These are phyloP conservation scores for Colletes collaris DNA, from an alignment of 2,888 invertebrate genomes.

Conservation along the genomic window DNA sequence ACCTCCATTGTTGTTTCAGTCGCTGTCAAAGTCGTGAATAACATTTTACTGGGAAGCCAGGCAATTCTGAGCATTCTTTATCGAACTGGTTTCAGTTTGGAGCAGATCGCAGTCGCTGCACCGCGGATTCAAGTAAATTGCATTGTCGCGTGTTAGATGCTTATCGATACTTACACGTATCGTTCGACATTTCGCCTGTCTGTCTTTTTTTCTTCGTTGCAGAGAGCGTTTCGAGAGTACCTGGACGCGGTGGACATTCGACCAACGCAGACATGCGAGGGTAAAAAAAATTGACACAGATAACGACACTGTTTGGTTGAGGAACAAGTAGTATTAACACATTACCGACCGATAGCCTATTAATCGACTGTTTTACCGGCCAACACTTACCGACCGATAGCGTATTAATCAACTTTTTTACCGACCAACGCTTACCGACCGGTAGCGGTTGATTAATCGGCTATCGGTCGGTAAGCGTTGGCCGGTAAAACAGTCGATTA, in stretches of 20 bases:
- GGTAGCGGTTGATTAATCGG: too few species aligned
- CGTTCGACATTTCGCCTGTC: slow-evolving; percentile 4
- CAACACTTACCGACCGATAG: too few species aligned
- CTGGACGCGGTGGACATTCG: slow-evolving; percentile 70
- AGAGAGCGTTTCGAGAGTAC: slow-evolving; percentile 76
- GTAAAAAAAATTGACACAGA: slow-evolving; percentile 34
- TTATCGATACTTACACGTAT: slow-evolving; percentile 17
- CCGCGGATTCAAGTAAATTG: slow-evolving; percentile 71
- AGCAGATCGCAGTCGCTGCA: slow-evolving; percentile 75
- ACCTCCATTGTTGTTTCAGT: slow-evolving; percentile 61
- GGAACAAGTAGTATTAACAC: too few species aligned
- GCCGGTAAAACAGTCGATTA: too few species aligned
- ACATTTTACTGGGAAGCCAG: slow-evolving; percentile 75
- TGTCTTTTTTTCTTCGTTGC: not conserved
- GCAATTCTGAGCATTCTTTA: slow-evolving; percentile 74
- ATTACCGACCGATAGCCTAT: too few species aligned
- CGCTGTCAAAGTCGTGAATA: slow-evolving; percentile 76
- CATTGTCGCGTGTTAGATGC: slow-evolving; percentile 45
- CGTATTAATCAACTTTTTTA: too few species aligned
- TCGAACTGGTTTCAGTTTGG: slow-evolving; percentile 72
- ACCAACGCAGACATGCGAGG: slow-evolving; percentile 56
- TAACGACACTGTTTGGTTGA: too few species aligned
- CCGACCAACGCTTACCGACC: too few species aligned
- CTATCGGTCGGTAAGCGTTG: too few species aligned
- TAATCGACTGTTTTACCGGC: too few species aligned